phyloP scores from a whole-genome alignment of 2,113 vertebrate genomes.

The Nothocercus julius region DNA sequence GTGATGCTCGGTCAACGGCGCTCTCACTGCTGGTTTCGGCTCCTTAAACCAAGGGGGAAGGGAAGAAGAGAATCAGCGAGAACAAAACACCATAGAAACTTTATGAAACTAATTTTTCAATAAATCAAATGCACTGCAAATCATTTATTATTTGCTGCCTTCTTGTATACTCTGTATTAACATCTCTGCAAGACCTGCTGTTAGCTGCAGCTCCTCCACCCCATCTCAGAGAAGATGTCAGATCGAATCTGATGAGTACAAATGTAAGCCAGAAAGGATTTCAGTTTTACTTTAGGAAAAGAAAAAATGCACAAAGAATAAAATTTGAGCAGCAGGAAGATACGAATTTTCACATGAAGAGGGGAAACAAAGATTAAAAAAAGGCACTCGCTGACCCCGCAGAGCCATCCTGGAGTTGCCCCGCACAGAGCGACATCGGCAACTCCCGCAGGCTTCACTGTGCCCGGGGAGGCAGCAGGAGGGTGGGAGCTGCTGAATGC shows the following conservation, averaged over 20 bases:
- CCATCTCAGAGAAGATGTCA: background rate
- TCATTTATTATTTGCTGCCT: background rate
- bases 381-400: background rate
- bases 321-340: background rate
- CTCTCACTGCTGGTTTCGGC: background rate
- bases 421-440: accelerated
- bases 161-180: background rate
- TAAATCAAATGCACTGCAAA: background rate
- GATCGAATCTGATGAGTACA: background rate
- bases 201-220: background rate
- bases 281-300: background rate
- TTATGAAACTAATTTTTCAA: background rate
- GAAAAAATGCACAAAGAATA: background rate
- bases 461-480: too few relatives aligned
- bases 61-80: background rate
- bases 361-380: background rate
- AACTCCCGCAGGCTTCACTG: accelerated
- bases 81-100: background rate
- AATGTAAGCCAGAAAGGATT: background rate
- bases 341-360: background rate
- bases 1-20: background rate
- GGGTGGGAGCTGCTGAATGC: too few relatives aligned
- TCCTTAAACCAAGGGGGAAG: background rate
- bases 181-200: background rate
- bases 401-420: background rate